phyloP scores from a whole-genome alignment of 2,888 invertebrate species.

The Drosophila helvetica region DNA sequence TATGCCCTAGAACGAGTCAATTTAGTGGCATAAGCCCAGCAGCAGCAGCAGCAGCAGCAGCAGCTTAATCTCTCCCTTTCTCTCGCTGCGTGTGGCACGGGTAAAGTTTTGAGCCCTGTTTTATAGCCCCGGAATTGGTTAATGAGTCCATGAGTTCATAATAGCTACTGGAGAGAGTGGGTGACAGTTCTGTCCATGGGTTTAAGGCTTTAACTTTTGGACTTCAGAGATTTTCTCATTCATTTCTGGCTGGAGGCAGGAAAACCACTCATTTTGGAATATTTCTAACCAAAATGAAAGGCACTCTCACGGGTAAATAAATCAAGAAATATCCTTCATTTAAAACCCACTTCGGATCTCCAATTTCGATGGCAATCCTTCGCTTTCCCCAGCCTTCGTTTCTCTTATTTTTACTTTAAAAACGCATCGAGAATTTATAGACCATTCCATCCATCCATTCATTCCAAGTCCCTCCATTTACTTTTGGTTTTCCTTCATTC shows the following conservation, averaged over 20 bases:
- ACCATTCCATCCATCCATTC: conserved; percentile 47
- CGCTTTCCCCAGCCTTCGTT: neutral
- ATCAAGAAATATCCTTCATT: neutral
- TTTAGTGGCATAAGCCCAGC: conserved; percentile 38
- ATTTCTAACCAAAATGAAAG: neutral
- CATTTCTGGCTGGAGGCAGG: neutral
- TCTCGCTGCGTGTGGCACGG: neutral
- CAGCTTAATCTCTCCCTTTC: neutral
- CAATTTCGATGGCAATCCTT: neutral
- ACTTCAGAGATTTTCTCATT: neutral
- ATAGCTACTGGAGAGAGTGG: neutral
- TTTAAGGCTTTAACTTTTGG: neutral
- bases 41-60: no score
- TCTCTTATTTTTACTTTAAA: conserved; percentile 20
- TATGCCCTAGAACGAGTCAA: conserved; percentile 54
- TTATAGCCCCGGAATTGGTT: neutral
- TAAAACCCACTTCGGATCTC: conserved; percentile 6
- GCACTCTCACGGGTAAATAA: conserved; percentile 1
- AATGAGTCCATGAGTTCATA: neutral
- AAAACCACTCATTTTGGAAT: neutral
- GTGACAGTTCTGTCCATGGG: neutral
- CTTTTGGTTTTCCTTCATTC: neutral
- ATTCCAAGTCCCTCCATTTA: conserved; percentile 27
- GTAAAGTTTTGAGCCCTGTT: conserved; percentile 3
- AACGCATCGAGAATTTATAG: conserved; percentile 61